Conservation (phyloP, 2,797 vertebrate species). For the Protosalanx chinensis region DNA sequence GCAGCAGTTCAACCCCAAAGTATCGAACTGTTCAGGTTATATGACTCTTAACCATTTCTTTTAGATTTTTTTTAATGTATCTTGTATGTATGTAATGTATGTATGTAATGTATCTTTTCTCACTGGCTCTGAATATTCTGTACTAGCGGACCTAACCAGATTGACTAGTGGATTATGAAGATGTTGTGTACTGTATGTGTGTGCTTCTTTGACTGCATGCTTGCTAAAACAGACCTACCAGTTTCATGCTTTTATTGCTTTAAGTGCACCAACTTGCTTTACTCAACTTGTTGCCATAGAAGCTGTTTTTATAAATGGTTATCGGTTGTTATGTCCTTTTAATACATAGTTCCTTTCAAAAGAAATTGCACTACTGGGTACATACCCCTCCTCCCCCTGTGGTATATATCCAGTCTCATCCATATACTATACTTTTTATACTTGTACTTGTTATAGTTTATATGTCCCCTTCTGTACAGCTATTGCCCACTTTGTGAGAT, state of each 20-base stretch:
- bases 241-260: slow-evolving; percentile 45
- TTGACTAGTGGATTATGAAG: slow-evolving; percentile 60
- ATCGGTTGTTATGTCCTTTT: slow-evolving; percentile 34
- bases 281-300: slow-evolving; percentile 16
- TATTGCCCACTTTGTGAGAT: background rate
- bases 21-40: slow-evolving; percentile 58
- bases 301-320: slow-evolving; percentile 20
- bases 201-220: slow-evolving; percentile 80
- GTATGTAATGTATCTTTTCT: slow-evolving; percentile 29
- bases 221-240: slow-evolving; percentile 56
- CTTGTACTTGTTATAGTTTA: too few species aligned
- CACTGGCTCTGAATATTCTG: slow-evolving; percentile 50
- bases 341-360: slow-evolving; percentile 23
- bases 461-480: too few species aligned
- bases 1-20: slow-evolving; percentile 16
- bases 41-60: slow-evolving; percentile 46
- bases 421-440: too few species aligned
- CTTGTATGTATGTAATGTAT: slow-evolving; percentile 9
- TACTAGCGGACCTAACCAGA: slow-evolving; percentile 61
- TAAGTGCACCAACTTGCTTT: slow-evolving; percentile 35
- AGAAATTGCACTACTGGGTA: too few species aligned
- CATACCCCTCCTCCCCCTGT: too few species aligned
- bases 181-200: slow-evolving; percentile 67
- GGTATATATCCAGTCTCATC: too few species aligned
- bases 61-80: slow-evolving; percentile 63